Evolutionary conservation across 2,888 invertebrate species (phyloP).

Genomic region (Cancer borealis): DNA sequence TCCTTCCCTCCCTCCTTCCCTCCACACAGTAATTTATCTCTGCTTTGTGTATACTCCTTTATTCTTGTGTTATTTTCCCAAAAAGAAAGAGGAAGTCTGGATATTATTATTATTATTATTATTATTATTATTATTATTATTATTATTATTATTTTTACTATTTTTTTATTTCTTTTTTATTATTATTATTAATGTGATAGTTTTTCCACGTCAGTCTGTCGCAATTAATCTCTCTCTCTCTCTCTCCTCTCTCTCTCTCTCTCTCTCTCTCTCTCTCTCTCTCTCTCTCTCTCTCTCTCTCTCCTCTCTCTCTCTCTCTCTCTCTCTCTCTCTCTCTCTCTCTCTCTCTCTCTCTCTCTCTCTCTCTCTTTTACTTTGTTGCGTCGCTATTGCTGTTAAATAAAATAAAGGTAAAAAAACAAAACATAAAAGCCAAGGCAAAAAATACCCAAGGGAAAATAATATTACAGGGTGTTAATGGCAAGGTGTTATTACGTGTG

Average conservation of each 20-base stretch:
- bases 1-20: too few species aligned
- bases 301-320: too few species aligned
- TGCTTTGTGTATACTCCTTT: too few species aligned
- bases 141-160: too few species aligned
- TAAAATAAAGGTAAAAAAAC: background rate
- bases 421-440: background rate
- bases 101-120: too few species aligned
- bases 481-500: background rate
- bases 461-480: background rate
- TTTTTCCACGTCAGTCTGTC: background rate
- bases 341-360: background rate
- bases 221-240: background rate
- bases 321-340: background rate
- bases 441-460: background rate
- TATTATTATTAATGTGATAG: background rate
- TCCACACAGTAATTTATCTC: too few species aligned
- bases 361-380: background rate
- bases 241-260: background rate
- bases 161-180: background rate
- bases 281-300: background rate
- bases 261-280: slow-evolving; percentile 2
- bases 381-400: background rate
- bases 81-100: too few species aligned
- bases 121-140: too few species aligned
- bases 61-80: too few species aligned